phyloP scores from a whole-genome alignment of 1,140 invertebrate species.

The Zaprionus camerounensis region DNA sequence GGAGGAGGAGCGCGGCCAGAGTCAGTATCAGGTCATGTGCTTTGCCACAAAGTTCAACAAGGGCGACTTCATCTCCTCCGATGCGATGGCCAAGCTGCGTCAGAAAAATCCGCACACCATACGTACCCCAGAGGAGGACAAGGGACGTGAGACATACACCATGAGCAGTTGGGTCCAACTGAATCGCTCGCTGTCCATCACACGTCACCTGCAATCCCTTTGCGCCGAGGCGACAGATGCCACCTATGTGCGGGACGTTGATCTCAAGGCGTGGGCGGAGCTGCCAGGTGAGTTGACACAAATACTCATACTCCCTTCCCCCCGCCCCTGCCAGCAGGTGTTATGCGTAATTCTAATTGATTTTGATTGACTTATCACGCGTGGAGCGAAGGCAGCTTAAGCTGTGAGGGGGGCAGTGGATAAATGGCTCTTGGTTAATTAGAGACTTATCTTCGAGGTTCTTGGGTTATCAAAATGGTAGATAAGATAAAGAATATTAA shows the following conservation, averaged over 20 bases:
- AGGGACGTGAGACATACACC: constrained; percentile 91
- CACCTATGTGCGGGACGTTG: constrained; percentile 91
- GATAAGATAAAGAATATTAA: not conserved
- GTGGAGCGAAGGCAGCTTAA: not conserved
- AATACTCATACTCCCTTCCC: not conserved
- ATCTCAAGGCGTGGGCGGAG: constrained; percentile 91
- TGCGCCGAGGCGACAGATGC: constrained; percentile 91
- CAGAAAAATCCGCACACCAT: constrained; percentile 95
- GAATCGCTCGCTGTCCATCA: constrained; percentile 88
- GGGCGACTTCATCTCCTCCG: constrained; percentile 96
- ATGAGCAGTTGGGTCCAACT: constrained; percentile 92
- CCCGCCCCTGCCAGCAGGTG: not conserved
- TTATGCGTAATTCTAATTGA: constrained; percentile 6
- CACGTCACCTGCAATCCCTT: constrained; percentile 89
- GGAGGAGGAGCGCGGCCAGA: constrained; percentile 96
- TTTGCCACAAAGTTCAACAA: constrained; percentile 95
- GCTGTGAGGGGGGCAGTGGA: not conserved
- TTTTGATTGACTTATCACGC: constrained; percentile 2
- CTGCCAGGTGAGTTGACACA: constrained; percentile 87
- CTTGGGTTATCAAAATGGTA: not conserved
- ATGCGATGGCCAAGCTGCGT: constrained; percentile 98
- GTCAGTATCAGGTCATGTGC: constrained; percentile 95
- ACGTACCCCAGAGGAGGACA: constrained; percentile 94
- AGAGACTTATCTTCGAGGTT: not conserved
- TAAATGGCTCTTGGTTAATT: not conserved